These are phyloP conservation scores for Gerris lacustris DNA, from an alignment of 2,888 invertebrate species.

Conservation along the genomic window DNA sequence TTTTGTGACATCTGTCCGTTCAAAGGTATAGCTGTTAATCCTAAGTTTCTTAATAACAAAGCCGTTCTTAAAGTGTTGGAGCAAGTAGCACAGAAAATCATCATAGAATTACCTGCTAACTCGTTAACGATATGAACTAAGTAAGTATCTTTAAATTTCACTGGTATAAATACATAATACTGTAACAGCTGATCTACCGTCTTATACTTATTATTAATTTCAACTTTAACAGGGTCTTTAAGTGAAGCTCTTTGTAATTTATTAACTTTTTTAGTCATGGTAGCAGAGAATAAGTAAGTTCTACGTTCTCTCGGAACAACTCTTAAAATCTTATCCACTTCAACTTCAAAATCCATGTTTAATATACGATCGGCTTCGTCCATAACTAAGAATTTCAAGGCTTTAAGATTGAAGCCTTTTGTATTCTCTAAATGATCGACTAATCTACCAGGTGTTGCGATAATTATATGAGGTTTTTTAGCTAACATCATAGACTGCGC, in stretches of 20 bases:
- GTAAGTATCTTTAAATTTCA: conserved; percentile 94
- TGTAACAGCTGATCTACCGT: conserved; percentile 95
- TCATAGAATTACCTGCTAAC: conserved; percentile 86
- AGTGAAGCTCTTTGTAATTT: conserved; percentile 92
- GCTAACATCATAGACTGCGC: conserved; percentile 80
- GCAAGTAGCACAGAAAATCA: conserved; percentile 95
- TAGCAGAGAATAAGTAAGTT: conserved; percentile 93
- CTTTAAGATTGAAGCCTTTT: conserved; percentile 86
- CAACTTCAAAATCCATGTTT: conserved; percentile 98
- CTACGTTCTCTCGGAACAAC: conserved; percentile 81
- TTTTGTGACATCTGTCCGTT: conserved; percentile 99
- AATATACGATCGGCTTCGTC: conserved; percentile 98
- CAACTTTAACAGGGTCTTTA: conserved; percentile 87
- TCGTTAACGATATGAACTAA: conserved; percentile 90
- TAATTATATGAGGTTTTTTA: conserved; percentile 92
- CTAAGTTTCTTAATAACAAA: conserved; percentile 75
- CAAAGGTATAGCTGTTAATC: conserved; percentile 88
- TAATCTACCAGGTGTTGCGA: conserved; percentile 90
- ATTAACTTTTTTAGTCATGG: conserved; percentile 96
- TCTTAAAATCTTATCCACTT: conserved; percentile 89
- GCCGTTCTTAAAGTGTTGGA: conserved; percentile 81
- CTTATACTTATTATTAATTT: conserved; percentile 92
- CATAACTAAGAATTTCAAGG: conserved; percentile 88
- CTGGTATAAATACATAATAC: conserved; percentile 87
- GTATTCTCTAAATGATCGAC: conserved; percentile 96